Evolutionary conservation across 2,113 vertebrate genomes (phyloP).

Genomic region (Polyodon spathula): DNA sequence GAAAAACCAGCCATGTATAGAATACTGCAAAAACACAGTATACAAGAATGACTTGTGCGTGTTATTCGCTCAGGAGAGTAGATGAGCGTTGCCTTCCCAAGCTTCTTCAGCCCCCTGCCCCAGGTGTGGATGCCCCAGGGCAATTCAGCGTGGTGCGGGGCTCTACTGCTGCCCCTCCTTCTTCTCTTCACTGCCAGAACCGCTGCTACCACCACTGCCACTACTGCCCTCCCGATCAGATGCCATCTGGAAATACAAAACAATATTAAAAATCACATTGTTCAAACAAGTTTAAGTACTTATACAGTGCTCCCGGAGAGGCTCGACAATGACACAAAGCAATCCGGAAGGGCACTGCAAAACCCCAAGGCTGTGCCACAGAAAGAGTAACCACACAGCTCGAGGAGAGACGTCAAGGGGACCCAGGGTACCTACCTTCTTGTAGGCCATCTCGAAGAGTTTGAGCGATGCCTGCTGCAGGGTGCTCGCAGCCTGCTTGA

Average conservation of each 20-base stretch:
- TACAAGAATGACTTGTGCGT: conserved; percentile 61
- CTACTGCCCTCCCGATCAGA: conserved; percentile 76
- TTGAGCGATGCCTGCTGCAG: conserved; percentile 95
- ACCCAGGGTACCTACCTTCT: conserved; percentile 66
- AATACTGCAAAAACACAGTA: conserved; percentile 94
- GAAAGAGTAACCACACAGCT: background rate
- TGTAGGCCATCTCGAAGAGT: conserved; percentile 97
- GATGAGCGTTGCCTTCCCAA: conserved; percentile 50
- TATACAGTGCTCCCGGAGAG: too few species aligned
- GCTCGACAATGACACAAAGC: background rate
- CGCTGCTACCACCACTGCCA: conserved; percentile 35
- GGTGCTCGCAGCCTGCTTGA: conserved; percentile 79
- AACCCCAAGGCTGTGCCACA: background rate
- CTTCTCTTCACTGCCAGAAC: conserved; percentile 80
- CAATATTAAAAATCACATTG: too few species aligned
- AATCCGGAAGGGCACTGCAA: too few species aligned
- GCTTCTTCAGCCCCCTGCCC: conserved; percentile 45
- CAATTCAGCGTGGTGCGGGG: conserved; percentile 35
- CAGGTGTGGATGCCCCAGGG: conserved; percentile 23
- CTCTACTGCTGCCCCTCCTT: conserved; percentile 87
- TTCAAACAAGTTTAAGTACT: too few species aligned
- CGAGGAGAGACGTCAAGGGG: rapidly evolving
- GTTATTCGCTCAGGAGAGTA: conserved; percentile 53
- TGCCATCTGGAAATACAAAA: conserved; percentile 73
- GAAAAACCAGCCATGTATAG: conserved; percentile 57